phyloP scores from a whole-genome alignment of 1,140 invertebrate species.

The Riptortus pedestris region DNA sequence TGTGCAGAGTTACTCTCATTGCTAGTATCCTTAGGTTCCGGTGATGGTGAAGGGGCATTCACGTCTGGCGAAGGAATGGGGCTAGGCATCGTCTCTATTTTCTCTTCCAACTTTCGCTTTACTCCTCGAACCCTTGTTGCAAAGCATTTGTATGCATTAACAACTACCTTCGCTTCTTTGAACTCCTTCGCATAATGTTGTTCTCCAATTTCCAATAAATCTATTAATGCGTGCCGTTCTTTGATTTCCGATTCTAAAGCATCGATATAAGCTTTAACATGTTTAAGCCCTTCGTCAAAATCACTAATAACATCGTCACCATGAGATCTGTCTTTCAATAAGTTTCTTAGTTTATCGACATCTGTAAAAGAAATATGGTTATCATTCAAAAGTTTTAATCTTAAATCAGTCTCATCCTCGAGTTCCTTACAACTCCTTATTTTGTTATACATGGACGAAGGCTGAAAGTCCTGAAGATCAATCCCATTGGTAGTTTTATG shows the following conservation, averaged over 20 bases:
- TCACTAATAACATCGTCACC: conserved; percentile 81
- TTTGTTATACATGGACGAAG: conserved; percentile 51
- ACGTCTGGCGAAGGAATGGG: conserved; percentile 55
- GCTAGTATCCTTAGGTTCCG: conserved; percentile 32
- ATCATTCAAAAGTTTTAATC: conserved; percentile 51
- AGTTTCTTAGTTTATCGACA: conserved; percentile 52
- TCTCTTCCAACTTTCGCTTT: conserved; percentile 72
- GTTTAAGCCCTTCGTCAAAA: conserved; percentile 65
- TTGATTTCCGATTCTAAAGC: conserved; percentile 72
- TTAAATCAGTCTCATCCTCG: conserved; percentile 54
- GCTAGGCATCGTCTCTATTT: conserved; percentile 51
- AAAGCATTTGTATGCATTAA: conserved; percentile 87
- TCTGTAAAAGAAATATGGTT: conserved; percentile 44
- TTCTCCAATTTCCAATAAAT: conserved; percentile 64
- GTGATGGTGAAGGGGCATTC: conserved; percentile 74
- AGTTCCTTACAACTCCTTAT: conserved; percentile 52
- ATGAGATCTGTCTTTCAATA: conserved; percentile 68
- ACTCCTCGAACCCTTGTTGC: conserved; percentile 71
- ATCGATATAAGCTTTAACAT: conserved; percentile 68
- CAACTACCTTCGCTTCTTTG: conserved; percentile 84
- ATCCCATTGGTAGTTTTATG: conserved; percentile 42
- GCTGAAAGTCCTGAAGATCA: conserved; percentile 48
- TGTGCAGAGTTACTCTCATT: not conserved
- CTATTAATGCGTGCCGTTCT: conserved; percentile 61
- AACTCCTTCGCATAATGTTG: conserved; percentile 80